These are phyloP conservation scores for Lasioglossum calceatum DNA, from an alignment of 2,888 invertebrate genomes.

Conservation along the genomic window DNA sequence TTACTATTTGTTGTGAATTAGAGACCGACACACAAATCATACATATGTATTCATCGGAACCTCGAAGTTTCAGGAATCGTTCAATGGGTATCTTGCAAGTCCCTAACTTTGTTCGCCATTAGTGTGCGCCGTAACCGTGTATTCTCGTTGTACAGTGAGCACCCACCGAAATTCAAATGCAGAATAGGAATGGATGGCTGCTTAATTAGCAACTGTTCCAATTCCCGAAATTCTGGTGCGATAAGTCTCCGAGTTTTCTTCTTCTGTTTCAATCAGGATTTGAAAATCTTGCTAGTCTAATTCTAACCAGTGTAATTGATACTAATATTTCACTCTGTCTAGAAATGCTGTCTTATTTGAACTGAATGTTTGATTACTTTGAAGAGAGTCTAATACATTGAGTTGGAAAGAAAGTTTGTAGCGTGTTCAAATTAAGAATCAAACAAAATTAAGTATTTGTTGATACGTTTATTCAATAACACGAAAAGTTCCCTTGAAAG, in stretches of 20 bases:
- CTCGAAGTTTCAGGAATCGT: background rate
- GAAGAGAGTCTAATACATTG: too few species aligned
- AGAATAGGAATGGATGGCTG: background rate
- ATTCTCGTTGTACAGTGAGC: background rate
- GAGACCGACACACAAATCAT: background rate
- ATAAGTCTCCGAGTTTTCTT: background rate
- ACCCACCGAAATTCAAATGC: background rate
- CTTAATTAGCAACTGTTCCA: background rate
- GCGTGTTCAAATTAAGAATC: too few species aligned
- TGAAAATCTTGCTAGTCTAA: background rate
- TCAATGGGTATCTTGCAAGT: background rate
- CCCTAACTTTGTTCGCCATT: background rate
- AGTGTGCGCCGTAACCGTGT: background rate
- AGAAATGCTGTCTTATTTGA: too few species aligned
- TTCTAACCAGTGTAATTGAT: too few species aligned
- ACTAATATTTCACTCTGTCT: too few species aligned
- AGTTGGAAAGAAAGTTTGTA: too few species aligned
- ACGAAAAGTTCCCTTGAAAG: too few species aligned
- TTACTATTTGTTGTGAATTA: background rate
- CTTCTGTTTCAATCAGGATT: background rate
- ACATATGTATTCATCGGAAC: background rate
- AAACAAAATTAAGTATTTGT: too few species aligned
- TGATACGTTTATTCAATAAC: too few species aligned
- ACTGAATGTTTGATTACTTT: too few species aligned
- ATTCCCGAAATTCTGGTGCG: background rate